Evolutionary conservation across 1,140 invertebrate genomes (phyloP).

Genomic region (Atta texana): DNA sequence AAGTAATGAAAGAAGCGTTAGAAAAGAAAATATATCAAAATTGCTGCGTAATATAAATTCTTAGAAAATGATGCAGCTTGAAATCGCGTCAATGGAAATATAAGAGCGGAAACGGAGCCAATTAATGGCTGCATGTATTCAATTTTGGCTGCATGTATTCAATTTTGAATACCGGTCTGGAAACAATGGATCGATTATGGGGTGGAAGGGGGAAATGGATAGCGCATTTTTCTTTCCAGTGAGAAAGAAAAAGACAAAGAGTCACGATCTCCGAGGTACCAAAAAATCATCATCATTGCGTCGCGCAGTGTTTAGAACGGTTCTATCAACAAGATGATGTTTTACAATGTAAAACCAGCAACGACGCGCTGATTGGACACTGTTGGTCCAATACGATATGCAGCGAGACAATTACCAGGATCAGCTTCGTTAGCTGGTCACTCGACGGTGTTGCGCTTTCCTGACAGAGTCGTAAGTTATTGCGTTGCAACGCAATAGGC

Average conservation of each 20-base stretch:
- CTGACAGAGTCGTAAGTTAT: conserved; percentile 42
- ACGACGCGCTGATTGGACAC: conserved; percentile 57
- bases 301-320: neutral
- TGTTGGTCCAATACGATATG: conserved; percentile 56
- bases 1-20: too few relatives aligned
- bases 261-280: neutral
- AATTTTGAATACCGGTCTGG: conserved; percentile 68
- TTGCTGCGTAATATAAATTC: neutral
- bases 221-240: conserved; percentile 26
- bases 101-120: conserved; percentile 79
- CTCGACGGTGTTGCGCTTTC: conserved; percentile 55
- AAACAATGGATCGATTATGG: conserved; percentile 76
- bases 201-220: neutral
- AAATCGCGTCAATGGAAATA: conserved; percentile 77
- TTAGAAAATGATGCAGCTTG: neutral
- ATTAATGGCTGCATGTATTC: conserved; percentile 82
- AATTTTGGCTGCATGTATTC: conserved; percentile 77
- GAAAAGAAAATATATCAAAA: too few relatives aligned
- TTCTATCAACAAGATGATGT: conserved; percentile 78
- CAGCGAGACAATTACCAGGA: conserved; percentile 75
- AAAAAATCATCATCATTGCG: conserved; percentile 36
- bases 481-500: conserved; percentile 30
- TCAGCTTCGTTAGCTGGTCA: conserved; percentile 58
- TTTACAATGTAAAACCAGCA: conserved; percentile 79
- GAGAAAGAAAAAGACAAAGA: conserved; percentile 18